Conservation (phyloP, 2,888 invertebrate genomes). For the Clepsis dumicolana region DNA sequence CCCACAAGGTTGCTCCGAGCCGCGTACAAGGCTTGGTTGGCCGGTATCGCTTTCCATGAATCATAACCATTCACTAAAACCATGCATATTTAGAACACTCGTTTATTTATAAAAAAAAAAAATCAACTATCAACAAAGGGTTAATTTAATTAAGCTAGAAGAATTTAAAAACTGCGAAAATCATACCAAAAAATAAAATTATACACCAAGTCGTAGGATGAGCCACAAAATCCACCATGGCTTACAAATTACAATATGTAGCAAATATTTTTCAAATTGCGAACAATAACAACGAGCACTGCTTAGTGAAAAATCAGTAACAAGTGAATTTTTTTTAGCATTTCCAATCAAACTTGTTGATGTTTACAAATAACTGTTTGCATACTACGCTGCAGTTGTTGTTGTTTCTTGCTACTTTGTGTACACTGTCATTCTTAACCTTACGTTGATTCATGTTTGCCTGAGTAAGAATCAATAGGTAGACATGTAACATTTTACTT, state of each 20-base stretch:
- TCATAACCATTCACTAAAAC: constrained; percentile 7
- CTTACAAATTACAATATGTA: neutral
- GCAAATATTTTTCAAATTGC: neutral
- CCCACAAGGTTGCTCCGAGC: constrained; percentile 39
- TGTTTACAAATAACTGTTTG: constrained; percentile 9
- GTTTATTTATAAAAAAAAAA: neutral
- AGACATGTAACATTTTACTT: neutral
- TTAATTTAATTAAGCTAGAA: neutral
- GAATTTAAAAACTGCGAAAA: neutral
- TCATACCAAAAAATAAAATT: constrained; percentile 5
- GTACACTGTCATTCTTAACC: neutral
- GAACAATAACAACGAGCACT: neutral
- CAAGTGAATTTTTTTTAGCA: neutral
- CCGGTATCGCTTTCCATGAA: constrained; percentile 68
- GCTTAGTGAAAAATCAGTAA: neutral
- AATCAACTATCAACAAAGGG: neutral
- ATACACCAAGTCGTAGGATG: neutral
- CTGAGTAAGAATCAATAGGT: neutral
- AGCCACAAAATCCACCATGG: neutral
- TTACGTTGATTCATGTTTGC: neutral
- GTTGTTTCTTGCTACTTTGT: neutral
- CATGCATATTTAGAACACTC: neutral
- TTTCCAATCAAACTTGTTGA: neutral
- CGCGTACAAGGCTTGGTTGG: constrained; percentile 64
- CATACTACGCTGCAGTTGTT: neutral